phyloP scores from a whole-genome alignment of 2,888 invertebrate species.

The Pyrrhia umbra region DNA sequence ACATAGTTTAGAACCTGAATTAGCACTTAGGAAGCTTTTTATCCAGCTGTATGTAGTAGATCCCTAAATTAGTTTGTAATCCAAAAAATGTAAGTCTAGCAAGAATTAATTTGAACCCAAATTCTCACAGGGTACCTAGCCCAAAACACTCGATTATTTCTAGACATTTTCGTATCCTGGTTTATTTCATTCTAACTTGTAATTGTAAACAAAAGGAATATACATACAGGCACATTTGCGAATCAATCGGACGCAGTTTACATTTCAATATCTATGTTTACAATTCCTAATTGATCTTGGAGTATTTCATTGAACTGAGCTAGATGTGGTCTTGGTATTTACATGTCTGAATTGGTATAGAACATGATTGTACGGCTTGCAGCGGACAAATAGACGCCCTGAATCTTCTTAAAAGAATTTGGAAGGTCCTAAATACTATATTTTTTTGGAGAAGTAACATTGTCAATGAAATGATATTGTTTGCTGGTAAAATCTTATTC shows the following conservation, averaged over 20 bases:
- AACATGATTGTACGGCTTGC: too few species aligned
- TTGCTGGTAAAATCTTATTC: too few species aligned
- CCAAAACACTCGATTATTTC: conserved; percentile 34
- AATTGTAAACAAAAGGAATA: conserved; percentile 53
- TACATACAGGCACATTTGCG: conserved; percentile 47
- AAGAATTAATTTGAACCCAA: background rate
- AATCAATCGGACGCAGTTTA: conserved; percentile 58
- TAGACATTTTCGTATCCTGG: conserved; percentile 42
- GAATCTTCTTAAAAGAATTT: too few species aligned
- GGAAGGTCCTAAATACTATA: too few species aligned
- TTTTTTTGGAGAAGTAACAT: too few species aligned
- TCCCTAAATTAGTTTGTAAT: too few species aligned
- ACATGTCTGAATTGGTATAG: background rate
- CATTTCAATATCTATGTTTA: conserved; percentile 61
- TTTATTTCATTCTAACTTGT: conserved; percentile 50
- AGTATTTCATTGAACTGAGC: conserved; percentile 55
- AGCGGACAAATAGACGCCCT: too few species aligned
- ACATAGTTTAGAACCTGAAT: too few species aligned
- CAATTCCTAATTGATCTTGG: conserved; percentile 58
- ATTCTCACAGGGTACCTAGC: conserved; percentile 16
- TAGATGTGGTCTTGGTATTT: conserved; percentile 31
- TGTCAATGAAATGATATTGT: too few species aligned
- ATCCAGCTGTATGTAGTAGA: too few species aligned
- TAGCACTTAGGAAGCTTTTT: too few species aligned
- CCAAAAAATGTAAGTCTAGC: too few species aligned